Conservation (phyloP, 2,888 invertebrate species). For the Ramazzottius varieornatus region DNA sequence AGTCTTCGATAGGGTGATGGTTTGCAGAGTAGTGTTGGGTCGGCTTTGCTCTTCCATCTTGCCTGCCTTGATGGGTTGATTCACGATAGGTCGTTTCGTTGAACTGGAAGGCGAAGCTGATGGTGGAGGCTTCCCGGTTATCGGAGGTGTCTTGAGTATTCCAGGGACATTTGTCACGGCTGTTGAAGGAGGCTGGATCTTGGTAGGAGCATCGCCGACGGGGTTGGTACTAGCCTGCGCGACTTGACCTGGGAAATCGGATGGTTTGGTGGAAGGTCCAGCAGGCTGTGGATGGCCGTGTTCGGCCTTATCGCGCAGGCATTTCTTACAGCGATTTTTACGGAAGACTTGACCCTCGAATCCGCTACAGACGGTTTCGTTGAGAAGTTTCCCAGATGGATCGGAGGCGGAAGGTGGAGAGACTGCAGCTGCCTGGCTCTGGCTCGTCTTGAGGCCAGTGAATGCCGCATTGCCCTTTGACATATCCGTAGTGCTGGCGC, state of each 20-base stretch:
- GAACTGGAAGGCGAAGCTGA: neutral
- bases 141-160: neutral
- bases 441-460: neutral
- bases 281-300: no score
- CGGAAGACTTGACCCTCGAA: slow-evolving; percentile 25
- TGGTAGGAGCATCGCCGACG: neutral
- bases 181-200: no score
- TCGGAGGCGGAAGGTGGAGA: neutral
- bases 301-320: slow-evolving; percentile 18
- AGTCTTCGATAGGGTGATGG: neutral
- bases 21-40: neutral
- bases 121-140: neutral
- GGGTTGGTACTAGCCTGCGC: neutral
- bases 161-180: neutral
- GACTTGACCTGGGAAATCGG: no score
- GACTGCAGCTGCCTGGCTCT: neutral
- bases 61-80: no score
- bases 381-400: neutral
- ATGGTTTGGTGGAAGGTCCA: neutral
- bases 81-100: neutral
- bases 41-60: neutral
- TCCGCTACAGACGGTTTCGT: slow-evolving; percentile 12
- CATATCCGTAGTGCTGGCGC: neutral
- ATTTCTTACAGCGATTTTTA: slow-evolving; percentile 23
- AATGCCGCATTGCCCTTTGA: no score